Conservation (phyloP, 2,888 invertebrate species). For the Eupithecia insigniata region DNA sequence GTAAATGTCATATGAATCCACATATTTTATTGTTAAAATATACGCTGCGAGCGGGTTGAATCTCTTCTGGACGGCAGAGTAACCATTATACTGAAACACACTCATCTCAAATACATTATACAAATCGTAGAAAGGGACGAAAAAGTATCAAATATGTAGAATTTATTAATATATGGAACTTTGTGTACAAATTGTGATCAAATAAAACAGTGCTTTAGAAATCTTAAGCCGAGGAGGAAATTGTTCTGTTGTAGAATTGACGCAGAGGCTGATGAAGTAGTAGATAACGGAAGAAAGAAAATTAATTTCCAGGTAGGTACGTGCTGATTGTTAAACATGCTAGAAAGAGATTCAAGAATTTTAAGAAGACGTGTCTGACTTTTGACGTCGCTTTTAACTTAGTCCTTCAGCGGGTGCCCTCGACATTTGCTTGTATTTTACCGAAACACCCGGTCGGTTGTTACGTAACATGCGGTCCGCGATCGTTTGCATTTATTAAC, state of each 20-base stretch:
- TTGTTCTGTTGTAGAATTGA: background rate
- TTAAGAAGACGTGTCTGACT: background rate
- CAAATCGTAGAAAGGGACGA: background rate
- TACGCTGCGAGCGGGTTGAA: conserved; percentile 46
- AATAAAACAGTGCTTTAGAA: background rate
- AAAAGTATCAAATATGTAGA: background rate
- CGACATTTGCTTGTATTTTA: conserved; percentile 69
- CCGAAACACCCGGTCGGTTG: conserved; percentile 60
- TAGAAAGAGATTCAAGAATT: background rate
- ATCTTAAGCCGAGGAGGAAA: background rate
- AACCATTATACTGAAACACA: background rate
- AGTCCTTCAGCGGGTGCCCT: conserved; percentile 47
- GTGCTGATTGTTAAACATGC: background rate
- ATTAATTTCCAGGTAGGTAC: background rate
- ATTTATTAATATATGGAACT: background rate
- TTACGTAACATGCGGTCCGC: conserved; percentile 66
- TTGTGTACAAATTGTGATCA: too few species aligned
- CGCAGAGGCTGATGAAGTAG: background rate
- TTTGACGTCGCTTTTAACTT: conserved; percentile 37
- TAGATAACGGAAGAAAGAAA: background rate
- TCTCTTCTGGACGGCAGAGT: background rate
- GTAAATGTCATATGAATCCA: conserved; percentile 77
- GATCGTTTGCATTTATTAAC: conserved; percentile 66
- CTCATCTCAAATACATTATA: background rate
- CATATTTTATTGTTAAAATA: conserved; percentile 48